Conservation (phyloP, 2,797 vertebrate genomes). For the Trematomus bernacchii region DNA sequence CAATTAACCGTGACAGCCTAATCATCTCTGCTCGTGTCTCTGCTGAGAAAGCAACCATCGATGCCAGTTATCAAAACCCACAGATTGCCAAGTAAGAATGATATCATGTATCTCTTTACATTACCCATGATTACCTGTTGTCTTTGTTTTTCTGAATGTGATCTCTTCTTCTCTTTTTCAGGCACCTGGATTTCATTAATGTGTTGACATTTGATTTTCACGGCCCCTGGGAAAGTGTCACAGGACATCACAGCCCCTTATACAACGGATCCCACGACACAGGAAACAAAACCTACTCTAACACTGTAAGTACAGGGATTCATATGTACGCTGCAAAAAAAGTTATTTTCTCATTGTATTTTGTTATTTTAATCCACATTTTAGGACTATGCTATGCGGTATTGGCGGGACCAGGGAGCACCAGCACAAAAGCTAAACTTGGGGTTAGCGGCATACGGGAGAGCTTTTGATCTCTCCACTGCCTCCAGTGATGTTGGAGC, state of each 20-base stretch:
- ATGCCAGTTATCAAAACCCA: constrained; percentile 77
- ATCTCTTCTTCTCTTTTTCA: constrained; percentile 51
- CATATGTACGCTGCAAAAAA: too few species aligned
- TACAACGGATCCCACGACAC: constrained; percentile 65
- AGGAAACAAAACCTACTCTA: constrained; percentile 68
- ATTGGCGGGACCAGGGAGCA: constrained; percentile 78
- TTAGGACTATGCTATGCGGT: constrained; percentile 82
- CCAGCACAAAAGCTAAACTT: constrained; percentile 81
- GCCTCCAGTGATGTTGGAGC: constrained; percentile 63
- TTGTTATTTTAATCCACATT: neutral
- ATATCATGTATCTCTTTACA: neutral
- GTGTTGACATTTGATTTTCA: constrained; percentile 85
- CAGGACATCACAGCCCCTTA: constrained; percentile 85
- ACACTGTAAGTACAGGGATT: constrained; percentile 70
- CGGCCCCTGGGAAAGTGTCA: constrained; percentile 79
- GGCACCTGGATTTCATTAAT: constrained; percentile 83
- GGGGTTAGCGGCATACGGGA: constrained; percentile 84
- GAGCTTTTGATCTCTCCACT: constrained; percentile 73
- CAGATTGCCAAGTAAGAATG: constrained; percentile 69
- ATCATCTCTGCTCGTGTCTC: constrained; percentile 79
- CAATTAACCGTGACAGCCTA: constrained; percentile 43
- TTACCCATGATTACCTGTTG: neutral
- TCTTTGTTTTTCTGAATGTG: neutral
- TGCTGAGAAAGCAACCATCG: constrained; percentile 58
- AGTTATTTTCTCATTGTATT: neutral